These are phyloP conservation scores for Catostomus latipinnis DNA, from an alignment of 2,797 vertebrate genomes.

Conservation along the genomic window DNA sequence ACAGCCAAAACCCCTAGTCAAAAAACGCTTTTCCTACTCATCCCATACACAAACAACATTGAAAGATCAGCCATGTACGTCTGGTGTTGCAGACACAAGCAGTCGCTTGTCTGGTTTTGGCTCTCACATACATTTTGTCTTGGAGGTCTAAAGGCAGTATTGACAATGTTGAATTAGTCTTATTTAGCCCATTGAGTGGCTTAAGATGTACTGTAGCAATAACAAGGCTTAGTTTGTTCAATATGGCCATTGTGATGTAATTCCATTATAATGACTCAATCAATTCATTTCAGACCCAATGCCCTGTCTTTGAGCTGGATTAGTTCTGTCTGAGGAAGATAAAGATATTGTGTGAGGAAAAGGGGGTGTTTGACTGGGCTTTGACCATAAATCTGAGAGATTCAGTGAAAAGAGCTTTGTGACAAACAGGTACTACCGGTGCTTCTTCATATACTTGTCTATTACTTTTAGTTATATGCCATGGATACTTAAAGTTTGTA, in stretches of 20 bases:
- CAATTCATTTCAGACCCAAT: slow-evolving; percentile 9
- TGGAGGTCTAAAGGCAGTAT: slow-evolving; percentile 12
- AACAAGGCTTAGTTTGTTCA: slow-evolving; percentile 31
- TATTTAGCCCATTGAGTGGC: slow-evolving; percentile 30
- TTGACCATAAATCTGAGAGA: background rate
- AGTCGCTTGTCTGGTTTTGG: slow-evolving; percentile 28
- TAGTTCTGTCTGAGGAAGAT: slow-evolving; percentile 44
- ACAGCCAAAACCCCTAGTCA: slow-evolving; percentile 6
- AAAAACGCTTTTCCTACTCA: slow-evolving; percentile 36
- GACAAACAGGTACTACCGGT: background rate
- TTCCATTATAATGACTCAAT: slow-evolving; percentile 43
- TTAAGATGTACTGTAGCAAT: slow-evolving; percentile 20
- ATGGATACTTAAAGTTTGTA: background rate
- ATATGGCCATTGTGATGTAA: slow-evolving; percentile 24
- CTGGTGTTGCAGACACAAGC: slow-evolving; percentile 19
- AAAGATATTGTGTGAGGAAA: slow-evolving; percentile 38
- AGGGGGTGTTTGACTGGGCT: slow-evolving; percentile 10
- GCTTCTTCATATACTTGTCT: background rate
- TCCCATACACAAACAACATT: slow-evolving; percentile 28
- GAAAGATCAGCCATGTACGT: slow-evolving; percentile 16
- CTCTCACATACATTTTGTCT: slow-evolving; percentile 7
- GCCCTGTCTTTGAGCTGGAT: slow-evolving; percentile 32
- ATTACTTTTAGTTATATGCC: background rate
- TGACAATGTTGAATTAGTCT: slow-evolving; percentile 45
- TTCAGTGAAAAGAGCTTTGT: background rate